phyloP scores from a whole-genome alignment of 2,113 vertebrate genomes.

The Dermatemys mawii region DNA sequence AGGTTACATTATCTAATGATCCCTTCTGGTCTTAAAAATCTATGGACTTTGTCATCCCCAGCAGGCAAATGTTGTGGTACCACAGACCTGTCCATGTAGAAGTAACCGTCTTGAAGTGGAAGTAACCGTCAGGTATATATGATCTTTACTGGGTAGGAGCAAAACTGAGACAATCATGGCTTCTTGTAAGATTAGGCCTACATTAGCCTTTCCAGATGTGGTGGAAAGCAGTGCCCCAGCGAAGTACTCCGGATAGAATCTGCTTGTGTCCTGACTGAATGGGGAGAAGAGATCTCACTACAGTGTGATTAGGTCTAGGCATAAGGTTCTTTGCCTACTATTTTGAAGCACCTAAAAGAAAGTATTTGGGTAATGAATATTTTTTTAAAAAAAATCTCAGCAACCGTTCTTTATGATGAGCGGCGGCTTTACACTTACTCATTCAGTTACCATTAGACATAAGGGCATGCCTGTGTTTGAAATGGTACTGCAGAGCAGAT shows the following conservation, averaged over 20 bases:
- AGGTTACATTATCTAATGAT: background rate
- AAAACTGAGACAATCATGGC: background rate
- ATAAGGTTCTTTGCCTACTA: background rate
- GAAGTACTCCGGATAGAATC: background rate
- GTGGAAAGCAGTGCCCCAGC: background rate
- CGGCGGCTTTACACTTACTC: background rate
- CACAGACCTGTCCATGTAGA: background rate
- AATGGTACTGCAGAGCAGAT: background rate
- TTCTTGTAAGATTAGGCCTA: background rate
- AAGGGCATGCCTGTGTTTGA: background rate
- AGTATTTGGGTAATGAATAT: background rate
- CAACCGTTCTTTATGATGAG: background rate
- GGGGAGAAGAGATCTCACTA: background rate
- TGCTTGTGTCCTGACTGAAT: background rate
- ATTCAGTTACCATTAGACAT: background rate
- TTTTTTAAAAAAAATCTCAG: background rate
- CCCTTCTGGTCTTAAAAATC: background rate
- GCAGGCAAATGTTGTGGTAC: background rate
- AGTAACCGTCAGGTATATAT: accelerated
- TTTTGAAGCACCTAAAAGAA: background rate
- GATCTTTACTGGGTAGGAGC: accelerated
- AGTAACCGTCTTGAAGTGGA: background rate
- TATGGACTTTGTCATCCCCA: background rate
- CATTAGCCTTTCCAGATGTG: background rate
- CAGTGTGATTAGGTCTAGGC: background rate